Conservation (phyloP, 1,140 invertebrate genomes). For the Arctopsyche grandis region DNA sequence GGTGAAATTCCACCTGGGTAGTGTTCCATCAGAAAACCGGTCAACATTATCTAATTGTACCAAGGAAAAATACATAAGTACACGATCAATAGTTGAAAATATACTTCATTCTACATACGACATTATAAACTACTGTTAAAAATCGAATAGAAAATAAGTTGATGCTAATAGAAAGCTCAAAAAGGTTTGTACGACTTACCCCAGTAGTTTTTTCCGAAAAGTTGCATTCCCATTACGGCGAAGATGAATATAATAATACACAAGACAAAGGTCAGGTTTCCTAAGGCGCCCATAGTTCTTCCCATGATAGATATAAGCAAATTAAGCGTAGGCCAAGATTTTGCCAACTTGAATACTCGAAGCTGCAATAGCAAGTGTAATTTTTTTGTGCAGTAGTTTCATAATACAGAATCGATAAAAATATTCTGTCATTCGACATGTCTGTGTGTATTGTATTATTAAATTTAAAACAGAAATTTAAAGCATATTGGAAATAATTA, state of each 20-base stretch:
- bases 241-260: conserved; percentile 98
- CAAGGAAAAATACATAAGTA: conserved; percentile 55
- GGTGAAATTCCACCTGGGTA: conserved; percentile 97
- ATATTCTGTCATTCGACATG: not conserved
- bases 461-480: not conserved
- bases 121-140: too few species aligned
- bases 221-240: conserved; percentile 97
- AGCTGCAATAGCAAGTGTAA: conserved; percentile 73
- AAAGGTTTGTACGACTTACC: conserved; percentile 67
- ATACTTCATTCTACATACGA: not conserved
- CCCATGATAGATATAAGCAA: conserved; percentile 97
- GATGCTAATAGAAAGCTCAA: too few species aligned
- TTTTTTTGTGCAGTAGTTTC: conserved; percentile 49
- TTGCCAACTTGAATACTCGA: conserved; percentile 97
- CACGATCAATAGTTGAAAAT: not conserved
- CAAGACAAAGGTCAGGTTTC: conserved; percentile 95
- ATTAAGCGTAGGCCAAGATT: conserved; percentile 97
- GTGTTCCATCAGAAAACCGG: conserved; percentile 77
- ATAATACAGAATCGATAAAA: not conserved
- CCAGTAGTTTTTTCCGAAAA: conserved; percentile 92
- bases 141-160: too few species aligned
- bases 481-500: not conserved
- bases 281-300: conserved; percentile 94
- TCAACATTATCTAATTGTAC: conserved; percentile 77
- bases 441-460: not conserved